Percentiles rank a stretch among this genome's conserved stretches.
Conservation (phyloP, 2,888 invertebrate genomes). For the Gastrophysa polygoni region DNA sequence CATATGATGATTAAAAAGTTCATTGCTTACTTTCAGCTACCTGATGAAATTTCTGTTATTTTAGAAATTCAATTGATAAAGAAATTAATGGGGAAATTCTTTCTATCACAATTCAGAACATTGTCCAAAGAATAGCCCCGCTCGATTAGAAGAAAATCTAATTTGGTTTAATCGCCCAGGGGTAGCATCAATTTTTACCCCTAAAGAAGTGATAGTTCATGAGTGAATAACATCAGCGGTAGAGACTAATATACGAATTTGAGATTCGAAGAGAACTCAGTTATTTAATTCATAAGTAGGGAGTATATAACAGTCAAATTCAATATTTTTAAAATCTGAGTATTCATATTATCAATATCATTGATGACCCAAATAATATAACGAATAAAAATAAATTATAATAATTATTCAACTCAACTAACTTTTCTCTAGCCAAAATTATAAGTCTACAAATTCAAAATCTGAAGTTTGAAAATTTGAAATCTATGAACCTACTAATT, state of each 20-base stretch:
- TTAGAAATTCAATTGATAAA: slow-evolving; percentile 67
- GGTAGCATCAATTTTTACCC: no score
- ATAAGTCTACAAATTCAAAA: no score
- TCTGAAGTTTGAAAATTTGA: no score
- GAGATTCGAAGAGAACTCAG: slow-evolving; percentile 64
- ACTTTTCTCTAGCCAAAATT: no score
- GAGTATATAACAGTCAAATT: slow-evolving; percentile 70
- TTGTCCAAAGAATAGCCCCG: slow-evolving; percentile 74
- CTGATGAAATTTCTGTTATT: slow-evolving; percentile 62
- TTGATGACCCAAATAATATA: no score
- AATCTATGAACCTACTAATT: no score
- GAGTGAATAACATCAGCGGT: slow-evolving; percentile 72
- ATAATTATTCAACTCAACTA: no score
- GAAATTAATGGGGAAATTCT: slow-evolving; percentile 61
- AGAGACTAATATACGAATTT: slow-evolving; percentile 68
- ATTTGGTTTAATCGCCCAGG: slow-evolving; percentile 71
- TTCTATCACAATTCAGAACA: slow-evolving; percentile 79
- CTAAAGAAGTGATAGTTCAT: slow-evolving; percentile 70
- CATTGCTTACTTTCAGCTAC: slow-evolving; percentile 73
- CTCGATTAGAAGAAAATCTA: slow-evolving; percentile 66
- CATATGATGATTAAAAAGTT: slow-evolving; percentile 73
- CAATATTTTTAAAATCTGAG: slow-evolving; percentile 63
- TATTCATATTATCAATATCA: slow-evolving; percentile 64
- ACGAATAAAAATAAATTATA: no score
- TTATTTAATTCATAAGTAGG: slow-evolving; percentile 55